phyloP scores from a whole-genome alignment of 1,140 invertebrate species.

The Bombus consobrinus region DNA sequence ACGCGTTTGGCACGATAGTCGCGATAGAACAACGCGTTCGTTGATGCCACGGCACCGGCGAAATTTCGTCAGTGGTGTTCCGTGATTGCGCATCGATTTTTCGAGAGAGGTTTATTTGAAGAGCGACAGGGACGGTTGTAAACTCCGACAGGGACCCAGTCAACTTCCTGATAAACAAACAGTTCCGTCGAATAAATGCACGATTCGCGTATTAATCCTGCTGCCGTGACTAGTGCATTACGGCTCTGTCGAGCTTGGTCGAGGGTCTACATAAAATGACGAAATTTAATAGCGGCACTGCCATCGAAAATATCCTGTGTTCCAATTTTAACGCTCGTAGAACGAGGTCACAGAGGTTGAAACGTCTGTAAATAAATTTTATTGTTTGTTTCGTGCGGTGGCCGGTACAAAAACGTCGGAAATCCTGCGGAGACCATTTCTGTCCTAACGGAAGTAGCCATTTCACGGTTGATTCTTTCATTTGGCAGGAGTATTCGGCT shows the following conservation, averaged over 20 bases:
- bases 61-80: slow-evolving; percentile 47
- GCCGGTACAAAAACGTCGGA: not conserved
- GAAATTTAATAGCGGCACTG: slow-evolving; percentile 31
- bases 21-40: no score
- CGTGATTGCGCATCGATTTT: slow-evolving; percentile 60
- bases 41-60: not conserved
- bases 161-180: slow-evolving; percentile 48
- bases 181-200: slow-evolving; percentile 55
- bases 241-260: slow-evolving; percentile 40
- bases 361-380: not conserved
- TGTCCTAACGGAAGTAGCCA: not conserved
- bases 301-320: slow-evolving; percentile 48
- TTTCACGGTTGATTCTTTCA: not conserved
- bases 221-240: slow-evolving; percentile 57
- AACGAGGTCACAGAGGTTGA: slow-evolving; percentile 11
- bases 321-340: not conserved
- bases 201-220: slow-evolving; percentile 57
- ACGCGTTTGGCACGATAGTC: not conserved
- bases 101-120: slow-evolving; percentile 34
- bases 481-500: not conserved
- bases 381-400: not conserved
- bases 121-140: slow-evolving; percentile 26
- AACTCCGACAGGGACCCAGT: slow-evolving; percentile 9
- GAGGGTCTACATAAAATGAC: not conserved
- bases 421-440: not conserved